Conservation (phyloP, 1,140 invertebrate genomes). For the Nephotettix cincticeps region DNA sequence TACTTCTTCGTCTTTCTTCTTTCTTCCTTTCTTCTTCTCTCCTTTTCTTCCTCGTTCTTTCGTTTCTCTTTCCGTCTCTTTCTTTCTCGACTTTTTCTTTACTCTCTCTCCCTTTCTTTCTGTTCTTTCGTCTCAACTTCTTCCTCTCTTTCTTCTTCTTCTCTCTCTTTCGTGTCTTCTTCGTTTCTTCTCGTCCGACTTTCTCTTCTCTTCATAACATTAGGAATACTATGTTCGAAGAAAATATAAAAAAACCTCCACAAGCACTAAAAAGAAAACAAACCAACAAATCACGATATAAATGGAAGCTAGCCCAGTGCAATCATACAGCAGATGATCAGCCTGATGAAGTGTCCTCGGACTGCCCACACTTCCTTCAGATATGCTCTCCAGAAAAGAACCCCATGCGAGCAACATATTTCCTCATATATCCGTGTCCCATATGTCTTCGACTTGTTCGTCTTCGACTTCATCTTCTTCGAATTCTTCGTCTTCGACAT, state of each 20-base stretch:
- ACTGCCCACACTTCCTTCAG: too few species aligned
- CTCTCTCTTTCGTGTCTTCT: not conserved
- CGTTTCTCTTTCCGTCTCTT: slow-evolving; percentile 17
- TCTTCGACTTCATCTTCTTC: too few species aligned
- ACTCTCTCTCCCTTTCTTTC: not conserved
- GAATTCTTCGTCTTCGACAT: slow-evolving; percentile 7
- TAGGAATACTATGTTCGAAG: too few species aligned
- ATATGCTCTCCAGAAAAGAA: too few species aligned
- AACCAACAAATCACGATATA: too few species aligned
- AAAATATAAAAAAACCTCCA: too few species aligned
- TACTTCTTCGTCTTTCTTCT: not conserved
- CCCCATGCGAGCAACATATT: too few species aligned
- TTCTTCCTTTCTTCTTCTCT: not conserved
- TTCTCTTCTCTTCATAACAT: not conserved
- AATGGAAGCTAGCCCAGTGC: too few species aligned
- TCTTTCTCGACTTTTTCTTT: slow-evolving; percentile 7
- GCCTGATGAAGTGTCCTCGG: too few species aligned
- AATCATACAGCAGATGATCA: too few species aligned
- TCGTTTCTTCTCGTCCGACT: not conserved
- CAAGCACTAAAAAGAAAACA: too few species aligned
- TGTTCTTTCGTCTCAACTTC: not conserved
- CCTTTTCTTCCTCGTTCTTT: not conserved
- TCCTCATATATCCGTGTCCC: not conserved
- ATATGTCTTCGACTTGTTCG: not conserved
- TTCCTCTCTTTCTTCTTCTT: not conserved